Evolutionary conservation across 2,113 vertebrate species (phyloP), one percentile per base, ranked within the genome.

Genomic region (Nothobranchius kuhntae): DNA sequence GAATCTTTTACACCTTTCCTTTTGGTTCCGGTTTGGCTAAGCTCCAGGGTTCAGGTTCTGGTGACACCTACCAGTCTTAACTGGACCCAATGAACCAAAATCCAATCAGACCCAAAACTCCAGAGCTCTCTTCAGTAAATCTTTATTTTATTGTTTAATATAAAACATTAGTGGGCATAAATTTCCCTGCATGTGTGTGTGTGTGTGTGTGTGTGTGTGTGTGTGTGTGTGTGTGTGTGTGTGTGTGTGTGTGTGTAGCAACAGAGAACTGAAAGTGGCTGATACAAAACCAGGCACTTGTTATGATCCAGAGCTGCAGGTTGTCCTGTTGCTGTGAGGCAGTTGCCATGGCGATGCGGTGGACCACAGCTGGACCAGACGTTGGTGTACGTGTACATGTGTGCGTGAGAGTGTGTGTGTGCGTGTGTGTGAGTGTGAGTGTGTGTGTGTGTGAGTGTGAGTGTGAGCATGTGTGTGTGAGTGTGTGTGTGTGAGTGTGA

Each of bases 281-380:
- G 50, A 81, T 84, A 67, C 52, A 52, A 75, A 82, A 87, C 15
- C 84, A 89, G 87, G 89, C 86, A 91, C 86, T 89, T 90, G 71
- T 81, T 81, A 61, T 74, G 77, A 73, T 76, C 75, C 57, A 51
- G 73, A 86, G 84, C 84, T 73, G 80, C 71, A 65, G 68, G 69
- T 64, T 46, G 14, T 72, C 78, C 73, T 45, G 74, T 72, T 40
- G 58, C 78, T 57, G 75, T 74, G 65, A 62, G 70, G 78, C 71
- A 35, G 67, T 74, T 71, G 72, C 86, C 56, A 21, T 65, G 69
- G 77, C 12, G 26, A 86, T 48, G 52, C 13, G 58, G 24, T 13
- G 24, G 45, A 64, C 24, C 46, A 52, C 68, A 77, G 71, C 68
- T 68, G 71, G 77, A 82, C 83, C 68, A 75, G 69, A 75, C 56